A percentile compares a stretch with the other conserved stretches of the same genome.
Evolutionary conservation across 1,140 invertebrate genomes (phyloP).

Genomic region (Elymnias hypermnestra): DNA sequence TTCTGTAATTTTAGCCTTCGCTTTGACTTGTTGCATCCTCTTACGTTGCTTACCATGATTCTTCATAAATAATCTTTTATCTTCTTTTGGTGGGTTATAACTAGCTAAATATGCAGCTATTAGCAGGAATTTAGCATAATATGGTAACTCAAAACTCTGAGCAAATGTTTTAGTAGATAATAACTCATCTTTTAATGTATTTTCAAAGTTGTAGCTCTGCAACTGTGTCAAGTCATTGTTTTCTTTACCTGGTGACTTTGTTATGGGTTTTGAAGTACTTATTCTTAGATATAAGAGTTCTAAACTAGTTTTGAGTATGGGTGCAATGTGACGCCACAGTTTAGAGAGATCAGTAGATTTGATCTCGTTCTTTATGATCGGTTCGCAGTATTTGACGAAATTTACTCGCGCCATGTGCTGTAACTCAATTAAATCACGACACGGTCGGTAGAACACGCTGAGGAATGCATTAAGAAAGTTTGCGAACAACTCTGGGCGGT

Average conservation of each 20-base stretch:
- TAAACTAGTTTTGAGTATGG: slow-evolving; percentile 83
- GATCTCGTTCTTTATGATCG: slow-evolving; percentile 76
- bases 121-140: slow-evolving; percentile 91
- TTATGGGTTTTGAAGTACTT: slow-evolving; percentile 35
- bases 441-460: slow-evolving; percentile 87
- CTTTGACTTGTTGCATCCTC: slow-evolving; percentile 77
- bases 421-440: slow-evolving; percentile 88
- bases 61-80: slow-evolving; percentile 89
- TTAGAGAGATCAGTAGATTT: slow-evolving; percentile 79
- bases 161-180: slow-evolving; percentile 77
- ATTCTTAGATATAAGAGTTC: slow-evolving; percentile 88
- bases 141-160: slow-evolving; percentile 89
- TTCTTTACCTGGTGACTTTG: slow-evolving; percentile 45
- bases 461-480: slow-evolving; percentile 89
- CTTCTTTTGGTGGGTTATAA: slow-evolving; percentile 91
- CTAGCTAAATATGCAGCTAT: slow-evolving; percentile 94
- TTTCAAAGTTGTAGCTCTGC: slow-evolving; percentile 44
- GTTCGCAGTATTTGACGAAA: slow-evolving; percentile 86
- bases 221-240: slow-evolving; percentile 28
- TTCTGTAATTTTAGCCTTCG: slow-evolving; percentile 76
- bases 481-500: slow-evolving; percentile 81
- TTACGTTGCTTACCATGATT: slow-evolving; percentile 80
- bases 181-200: slow-evolving; percentile 60
- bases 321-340: slow-evolving; percentile 87
- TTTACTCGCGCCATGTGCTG: slow-evolving; percentile 83